Evolutionary conservation across 2,888 invertebrate genomes (phyloP), one percentile per base, ranked within the genome.

Genomic region (Agrotis exclamationis): DNA sequence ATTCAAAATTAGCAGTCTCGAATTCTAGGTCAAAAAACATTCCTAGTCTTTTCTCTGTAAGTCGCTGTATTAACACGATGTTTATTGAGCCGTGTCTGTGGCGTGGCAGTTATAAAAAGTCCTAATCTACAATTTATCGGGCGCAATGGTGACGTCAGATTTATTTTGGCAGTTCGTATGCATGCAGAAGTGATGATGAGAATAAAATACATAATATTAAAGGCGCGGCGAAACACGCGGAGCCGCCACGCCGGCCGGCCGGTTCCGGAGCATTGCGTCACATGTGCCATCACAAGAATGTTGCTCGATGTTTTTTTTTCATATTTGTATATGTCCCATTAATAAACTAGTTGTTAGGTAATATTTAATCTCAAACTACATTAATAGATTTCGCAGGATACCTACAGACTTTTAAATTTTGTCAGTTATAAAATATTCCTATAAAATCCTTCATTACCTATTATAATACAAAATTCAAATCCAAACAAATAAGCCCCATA

Each of bases 141-240:
- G 67, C 76, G 66, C 74, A 78, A 53, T 67, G 75, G 74, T 92
- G 90, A 91, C 90, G 91, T 91, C 87, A 92, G 80, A 74, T 85
- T 88, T 92, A 92, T 92, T 92, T 91, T 77, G 85, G 88, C 80
- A 70, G 76, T 56, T 56, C 56, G 13, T 86, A 86, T 86, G 83
- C 82, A 86, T 86, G 83, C 82, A 83, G 79, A 81, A 86, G 80
- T 47, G 60, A 59, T 86, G 83, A 85, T 85, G 86, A 83, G 81
- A 83, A 85, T 85, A 77, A 84, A 83, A 86, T 81, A 86, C 78
- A 84, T 81, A 86, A 87, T 86, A 86, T 84, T 70, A 80, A 77
- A 83, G 85, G 84, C 82, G 82, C 79, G 83, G 80, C 83, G 82
- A 78, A 80, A 82, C 79, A 83, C 83, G 72, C 76, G 81, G 62